Evolutionary conservation across 2,888 invertebrate genomes (phyloP).

Genomic region (Phrixothrix hirtus): DNA sequence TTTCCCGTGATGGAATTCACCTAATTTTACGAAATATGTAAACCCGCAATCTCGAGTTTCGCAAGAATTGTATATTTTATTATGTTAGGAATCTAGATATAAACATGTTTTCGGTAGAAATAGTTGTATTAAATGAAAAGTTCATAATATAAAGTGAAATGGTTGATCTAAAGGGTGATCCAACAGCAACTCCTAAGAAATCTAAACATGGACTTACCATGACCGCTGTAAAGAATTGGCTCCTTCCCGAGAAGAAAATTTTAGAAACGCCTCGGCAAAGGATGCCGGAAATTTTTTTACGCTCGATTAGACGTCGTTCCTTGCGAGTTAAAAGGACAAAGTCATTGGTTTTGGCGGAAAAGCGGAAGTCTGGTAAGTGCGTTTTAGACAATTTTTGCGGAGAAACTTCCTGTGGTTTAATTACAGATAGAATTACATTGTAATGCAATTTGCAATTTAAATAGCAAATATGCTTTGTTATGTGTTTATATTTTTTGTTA

Average conservation of each 20-base stretch:
- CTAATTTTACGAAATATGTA: conserved; percentile 3
- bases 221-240: conserved; percentile 76
- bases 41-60: neutral
- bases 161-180: conserved; percentile 53
- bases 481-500: neutral
- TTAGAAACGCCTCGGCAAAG: conserved; percentile 57
- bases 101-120: too few relatives aligned
- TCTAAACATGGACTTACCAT: conserved; percentile 57
- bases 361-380: conserved; percentile 77
- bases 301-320: conserved; percentile 72
- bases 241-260: conserved; percentile 59
- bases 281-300: conserved; percentile 75
- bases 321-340: conserved; percentile 75
- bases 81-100: too few relatives aligned
- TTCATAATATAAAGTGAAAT: conserved; percentile 34
- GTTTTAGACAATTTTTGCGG: neutral
- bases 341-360: conserved; percentile 73
- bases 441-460: too few relatives aligned
- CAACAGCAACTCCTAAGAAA: conserved; percentile 50
- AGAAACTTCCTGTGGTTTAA: neutral
- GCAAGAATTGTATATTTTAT: neutral
- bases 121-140: conserved; percentile 2
- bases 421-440: too few relatives aligned
- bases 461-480: neutral
- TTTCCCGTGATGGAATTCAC: conserved; percentile 4